These are phyloP conservation scores for Cotesia congregata DNA, from an alignment of 2,888 invertebrate genomes.

Conservation along the genomic window DNA sequence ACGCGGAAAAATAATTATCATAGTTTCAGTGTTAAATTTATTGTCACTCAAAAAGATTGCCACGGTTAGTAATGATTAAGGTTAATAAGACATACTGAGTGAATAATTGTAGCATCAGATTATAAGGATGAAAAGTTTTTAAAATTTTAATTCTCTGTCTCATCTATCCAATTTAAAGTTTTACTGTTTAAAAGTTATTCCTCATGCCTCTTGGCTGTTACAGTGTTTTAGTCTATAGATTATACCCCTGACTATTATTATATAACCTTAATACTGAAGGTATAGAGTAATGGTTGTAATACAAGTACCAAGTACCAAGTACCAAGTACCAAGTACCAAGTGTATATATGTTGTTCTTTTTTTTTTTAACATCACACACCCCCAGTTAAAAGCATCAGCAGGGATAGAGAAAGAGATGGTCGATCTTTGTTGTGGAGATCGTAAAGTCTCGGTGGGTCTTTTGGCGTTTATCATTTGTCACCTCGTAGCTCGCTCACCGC, in stretches of 20 bases:
- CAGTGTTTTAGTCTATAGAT: background rate
- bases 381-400: background rate
- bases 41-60: background rate
- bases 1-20: background rate
- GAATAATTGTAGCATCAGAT: background rate
- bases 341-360: background rate
- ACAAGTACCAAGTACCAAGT: too few relatives aligned
- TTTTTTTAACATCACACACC: background rate
- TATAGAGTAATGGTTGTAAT: background rate
- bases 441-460: constrained; percentile 40
- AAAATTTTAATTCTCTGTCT: background rate
- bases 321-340: too few relatives aligned
- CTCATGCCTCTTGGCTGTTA: background rate
- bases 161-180: constrained; percentile 22
- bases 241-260: background rate
- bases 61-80: background rate
- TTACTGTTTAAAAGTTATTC: constrained; percentile 20
- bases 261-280: background rate
- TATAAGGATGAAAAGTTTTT: constrained; percentile 1
- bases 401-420: background rate
- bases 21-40: background rate
- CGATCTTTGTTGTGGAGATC: constrained; percentile 17
- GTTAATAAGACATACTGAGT: background rate
- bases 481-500: constrained; percentile 57
- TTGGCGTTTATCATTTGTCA: constrained; percentile 67